A percentile compares a stretch with the other conserved stretches of the same genome.
phyloP scores from a whole-genome alignment of 1,140 invertebrate species.

The Nymphalis io region DNA sequence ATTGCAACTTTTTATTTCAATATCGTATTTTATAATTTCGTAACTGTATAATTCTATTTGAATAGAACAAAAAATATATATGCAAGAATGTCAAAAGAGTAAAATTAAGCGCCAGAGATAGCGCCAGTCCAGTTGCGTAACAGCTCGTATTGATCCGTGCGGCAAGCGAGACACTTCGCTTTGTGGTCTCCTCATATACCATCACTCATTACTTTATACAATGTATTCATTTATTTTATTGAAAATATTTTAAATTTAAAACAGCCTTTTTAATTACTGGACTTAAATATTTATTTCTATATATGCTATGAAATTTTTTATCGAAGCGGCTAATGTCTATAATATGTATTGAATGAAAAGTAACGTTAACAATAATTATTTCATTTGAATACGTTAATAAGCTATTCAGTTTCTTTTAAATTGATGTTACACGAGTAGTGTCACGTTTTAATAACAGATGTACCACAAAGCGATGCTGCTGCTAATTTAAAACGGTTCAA shows the following conservation, averaged over 20 bases:
- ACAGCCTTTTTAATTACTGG: background rate
- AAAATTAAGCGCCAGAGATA: constrained; percentile 48
- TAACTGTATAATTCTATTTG: background rate
- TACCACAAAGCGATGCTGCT: background rate
- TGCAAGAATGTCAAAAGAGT: constrained; percentile 43
- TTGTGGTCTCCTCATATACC: constrained; percentile 50
- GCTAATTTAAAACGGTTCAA: too few species aligned
- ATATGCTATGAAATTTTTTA: background rate
- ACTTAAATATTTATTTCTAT: background rate
- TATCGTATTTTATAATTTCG: background rate
- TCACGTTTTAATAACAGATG: background rate
- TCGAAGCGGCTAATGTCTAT: background rate
- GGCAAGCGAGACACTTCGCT: constrained; percentile 56
- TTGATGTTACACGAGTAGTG: background rate
- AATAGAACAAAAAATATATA: background rate
- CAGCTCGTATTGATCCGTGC: constrained; percentile 72
- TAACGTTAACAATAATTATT: background rate
- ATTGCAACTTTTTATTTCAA: background rate
- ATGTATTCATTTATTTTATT: background rate
- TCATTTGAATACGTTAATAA: background rate
- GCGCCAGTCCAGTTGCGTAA: constrained; percentile 74
- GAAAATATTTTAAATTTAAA: background rate
- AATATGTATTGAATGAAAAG: background rate
- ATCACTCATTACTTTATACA: constrained; percentile 12
- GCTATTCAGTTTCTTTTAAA: background rate